These are phyloP conservation scores for Pteria penguin DNA, from an alignment of 2,888 invertebrate genomes.

Conservation along the genomic window DNA sequence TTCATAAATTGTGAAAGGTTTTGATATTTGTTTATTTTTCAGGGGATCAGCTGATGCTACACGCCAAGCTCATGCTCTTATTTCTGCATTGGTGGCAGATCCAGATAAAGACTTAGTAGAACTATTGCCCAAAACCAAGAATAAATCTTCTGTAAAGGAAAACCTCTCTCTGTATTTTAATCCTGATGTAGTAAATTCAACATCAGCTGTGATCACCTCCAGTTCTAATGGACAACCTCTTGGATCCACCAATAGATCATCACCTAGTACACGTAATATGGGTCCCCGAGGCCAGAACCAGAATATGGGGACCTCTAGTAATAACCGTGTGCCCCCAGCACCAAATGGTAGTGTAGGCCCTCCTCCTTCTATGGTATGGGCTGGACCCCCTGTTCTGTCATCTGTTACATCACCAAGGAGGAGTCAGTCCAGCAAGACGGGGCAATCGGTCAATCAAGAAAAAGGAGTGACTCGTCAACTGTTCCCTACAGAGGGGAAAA, in stretches of 20 bases:
- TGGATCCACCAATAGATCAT: slow-evolving; percentile 15
- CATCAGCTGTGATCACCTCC: slow-evolving; percentile 4
- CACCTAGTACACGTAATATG: slow-evolving; percentile 19
- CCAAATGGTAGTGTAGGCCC: slow-evolving; percentile 20
- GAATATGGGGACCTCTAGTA: slow-evolving; percentile 7
- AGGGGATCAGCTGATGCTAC: slow-evolving; percentile 95
- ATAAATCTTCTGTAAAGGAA: slow-evolving; percentile 41
- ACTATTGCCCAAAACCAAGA: slow-evolving; percentile 62
- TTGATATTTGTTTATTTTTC: slow-evolving; percentile 57
- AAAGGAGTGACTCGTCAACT: slow-evolving; percentile 74
- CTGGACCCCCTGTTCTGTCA: slow-evolving; percentile 46
- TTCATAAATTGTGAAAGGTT: too few relatives aligned
- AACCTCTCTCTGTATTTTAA: slow-evolving; percentile 50
- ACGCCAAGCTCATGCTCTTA: slow-evolving; percentile 94
- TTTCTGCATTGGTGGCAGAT: slow-evolving; percentile 95
- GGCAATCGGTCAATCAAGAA: slow-evolving; percentile 55
- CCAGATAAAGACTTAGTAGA: slow-evolving; percentile 85
- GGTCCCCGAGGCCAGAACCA: slow-evolving; percentile 25
- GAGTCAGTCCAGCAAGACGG: slow-evolving; percentile 37
- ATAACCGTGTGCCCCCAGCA: slow-evolving; percentile 8
- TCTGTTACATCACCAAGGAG: slow-evolving; percentile 53
- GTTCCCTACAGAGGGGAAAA: slow-evolving; percentile 69
- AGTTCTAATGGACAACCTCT: slow-evolving; percentile 13
- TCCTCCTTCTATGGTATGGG: slow-evolving; percentile 51
- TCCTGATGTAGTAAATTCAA: slow-evolving; percentile 45